phyloP scores from a whole-genome alignment of 1,140 invertebrate genomes.

The Carcinoscorpius rotundicauda region DNA sequence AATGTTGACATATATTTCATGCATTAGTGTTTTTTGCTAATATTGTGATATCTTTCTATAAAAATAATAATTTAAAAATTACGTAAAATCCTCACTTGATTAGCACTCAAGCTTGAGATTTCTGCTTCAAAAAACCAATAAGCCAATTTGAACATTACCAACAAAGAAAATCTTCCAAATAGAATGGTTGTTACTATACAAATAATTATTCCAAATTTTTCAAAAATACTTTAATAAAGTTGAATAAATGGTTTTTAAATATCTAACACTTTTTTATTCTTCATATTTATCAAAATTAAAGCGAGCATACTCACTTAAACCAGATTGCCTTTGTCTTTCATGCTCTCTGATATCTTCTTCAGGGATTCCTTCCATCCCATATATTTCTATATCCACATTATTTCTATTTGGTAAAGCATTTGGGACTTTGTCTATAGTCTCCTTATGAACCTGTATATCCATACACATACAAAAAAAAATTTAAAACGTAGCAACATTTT shows the following conservation, averaged over 20 bases:
- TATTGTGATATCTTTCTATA: too few species aligned
- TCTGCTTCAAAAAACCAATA: background rate
- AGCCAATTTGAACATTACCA: background rate
- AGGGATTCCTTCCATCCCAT: slow-evolving; percentile 99
- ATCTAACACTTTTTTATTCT: too few species aligned
- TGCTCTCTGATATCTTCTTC: slow-evolving; percentile 87
- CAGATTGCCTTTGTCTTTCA: slow-evolving; percentile 61
- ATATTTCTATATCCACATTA: slow-evolving; percentile 99
- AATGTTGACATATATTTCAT: too few species aligned
- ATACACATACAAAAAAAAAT: slow-evolving; percentile 21
- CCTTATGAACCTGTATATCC: slow-evolving; percentile 82
- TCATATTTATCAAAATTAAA: background rate
- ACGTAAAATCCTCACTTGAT: too few species aligned
- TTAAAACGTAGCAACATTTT: background rate
- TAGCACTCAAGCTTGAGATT: too few species aligned
- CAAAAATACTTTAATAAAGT: background rate
- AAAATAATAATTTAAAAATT: too few species aligned
- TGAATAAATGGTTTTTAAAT: background rate
- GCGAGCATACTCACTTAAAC: background rate
- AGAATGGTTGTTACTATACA: background rate
- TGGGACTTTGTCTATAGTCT: slow-evolving; percentile 98
- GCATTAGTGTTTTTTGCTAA: too few species aligned
- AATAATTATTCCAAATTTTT: background rate
- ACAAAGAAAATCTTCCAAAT: background rate
- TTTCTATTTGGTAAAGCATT: slow-evolving; percentile 95